These are phyloP conservation scores for Martes martes DNA, from an alignment of 2,113 vertebrate species.

Conservation along the genomic window DNA sequence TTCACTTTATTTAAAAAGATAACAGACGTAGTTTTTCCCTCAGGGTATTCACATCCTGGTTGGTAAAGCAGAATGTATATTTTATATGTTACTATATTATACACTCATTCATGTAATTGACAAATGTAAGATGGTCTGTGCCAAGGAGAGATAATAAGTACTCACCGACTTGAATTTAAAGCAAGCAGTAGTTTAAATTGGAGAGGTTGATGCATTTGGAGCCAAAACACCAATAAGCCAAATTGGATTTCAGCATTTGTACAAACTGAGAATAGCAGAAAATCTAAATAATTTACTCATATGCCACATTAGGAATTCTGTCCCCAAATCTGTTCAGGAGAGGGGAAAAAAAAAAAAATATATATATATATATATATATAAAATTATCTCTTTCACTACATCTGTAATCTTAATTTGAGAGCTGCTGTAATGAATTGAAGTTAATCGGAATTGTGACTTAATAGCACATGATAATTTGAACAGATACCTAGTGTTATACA, in stretches of 20 bases:
- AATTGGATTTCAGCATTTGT: slow-evolving; percentile 54
- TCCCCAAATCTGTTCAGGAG: slow-evolving; percentile 14
- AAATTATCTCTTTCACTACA: not conserved
- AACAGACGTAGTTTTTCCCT: not conserved
- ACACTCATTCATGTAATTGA: not conserved
- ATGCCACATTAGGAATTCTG: slow-evolving; percentile 7
- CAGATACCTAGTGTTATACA: not conserved
- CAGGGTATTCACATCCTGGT: not conserved
- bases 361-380: too few species aligned
- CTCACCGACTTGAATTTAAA: slow-evolving; percentile 38
- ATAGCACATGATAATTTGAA: not conserved
- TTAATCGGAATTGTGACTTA: not conserved
- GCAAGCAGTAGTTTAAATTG: slow-evolving; percentile 31
- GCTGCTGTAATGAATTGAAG: not conserved
- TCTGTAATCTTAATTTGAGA: slow-evolving; percentile 7
- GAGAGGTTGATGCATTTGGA: slow-evolving; percentile 52
- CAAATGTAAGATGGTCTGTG: not conserved
- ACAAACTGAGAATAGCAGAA: slow-evolving; percentile 32
- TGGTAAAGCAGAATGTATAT: slow-evolving; percentile 27
- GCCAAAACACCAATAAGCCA: slow-evolving; percentile 43
- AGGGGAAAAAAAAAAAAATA: not conserved
- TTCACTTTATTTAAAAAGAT: slow-evolving; percentile 26
- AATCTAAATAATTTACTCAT: slow-evolving; percentile 30
- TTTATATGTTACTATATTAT: not conserved
- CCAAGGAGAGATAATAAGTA: slow-evolving; percentile 3